These are phyloP conservation scores for Phyto melanocephala DNA, from an alignment of 2,888 invertebrate genomes.

Conservation along the genomic window DNA sequence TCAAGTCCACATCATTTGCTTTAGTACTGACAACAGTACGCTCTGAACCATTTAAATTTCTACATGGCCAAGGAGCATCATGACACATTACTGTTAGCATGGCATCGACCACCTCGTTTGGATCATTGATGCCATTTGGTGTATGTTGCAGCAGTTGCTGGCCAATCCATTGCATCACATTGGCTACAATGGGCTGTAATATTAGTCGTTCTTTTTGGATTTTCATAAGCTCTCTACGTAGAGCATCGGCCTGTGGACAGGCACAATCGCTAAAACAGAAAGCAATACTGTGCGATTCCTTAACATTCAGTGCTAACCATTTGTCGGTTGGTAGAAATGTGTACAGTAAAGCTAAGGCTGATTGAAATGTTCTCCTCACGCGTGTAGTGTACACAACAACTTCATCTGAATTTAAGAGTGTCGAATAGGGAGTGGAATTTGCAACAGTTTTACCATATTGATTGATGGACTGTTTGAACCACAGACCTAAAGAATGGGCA, in stretches of 20 bases:
- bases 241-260: slow-evolving; percentile 82
- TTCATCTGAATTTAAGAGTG: slow-evolving; percentile 80
- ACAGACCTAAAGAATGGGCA: slow-evolving; percentile 77
- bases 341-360: slow-evolving; percentile 88
- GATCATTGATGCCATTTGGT: slow-evolving; percentile 82
- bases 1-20: slow-evolving; percentile 72
- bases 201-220: slow-evolving; percentile 84
- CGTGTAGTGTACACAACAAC: slow-evolving; percentile 88
- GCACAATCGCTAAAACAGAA: slow-evolving; percentile 93
- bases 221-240: slow-evolving; percentile 76
- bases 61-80: slow-evolving; percentile 88
- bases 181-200: slow-evolving; percentile 86
- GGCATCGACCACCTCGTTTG: slow-evolving; percentile 85
- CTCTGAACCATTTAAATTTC: slow-evolving; percentile 66
- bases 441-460: slow-evolving; percentile 68
- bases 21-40: slow-evolving; percentile 48
- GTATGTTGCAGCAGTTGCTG: slow-evolving; percentile 84
- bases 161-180: slow-evolving; percentile 83
- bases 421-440: slow-evolving; percentile 74
- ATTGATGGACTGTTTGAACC: slow-evolving; percentile 70
- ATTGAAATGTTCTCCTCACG: slow-evolving; percentile 94
- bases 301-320: slow-evolving; percentile 83
- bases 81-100: slow-evolving; percentile 90
- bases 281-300: slow-evolving; percentile 88
- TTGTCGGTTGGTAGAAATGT: slow-evolving; percentile 85